Conservation (phyloP, 2,113 vertebrate species). For the Cyphomyrus discorhynchus region DNA sequence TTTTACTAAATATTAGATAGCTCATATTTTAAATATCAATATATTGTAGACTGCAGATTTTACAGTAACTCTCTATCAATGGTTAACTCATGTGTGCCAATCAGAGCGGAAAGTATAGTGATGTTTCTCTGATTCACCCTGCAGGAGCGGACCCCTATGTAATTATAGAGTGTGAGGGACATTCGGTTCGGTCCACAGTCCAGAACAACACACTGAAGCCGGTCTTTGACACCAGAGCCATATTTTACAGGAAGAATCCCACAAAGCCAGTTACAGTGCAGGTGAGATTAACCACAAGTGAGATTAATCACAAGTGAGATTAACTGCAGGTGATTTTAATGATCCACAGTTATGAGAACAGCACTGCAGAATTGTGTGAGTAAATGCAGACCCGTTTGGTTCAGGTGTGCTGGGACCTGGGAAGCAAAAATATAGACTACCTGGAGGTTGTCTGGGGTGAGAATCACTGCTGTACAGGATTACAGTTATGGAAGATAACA, state of each 20-base stretch:
- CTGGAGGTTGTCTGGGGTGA: background rate
- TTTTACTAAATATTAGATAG: background rate
- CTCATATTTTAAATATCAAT: background rate
- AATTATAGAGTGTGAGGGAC: constrained; percentile 76
- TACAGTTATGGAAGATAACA: background rate
- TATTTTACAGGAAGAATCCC: constrained; percentile 80
- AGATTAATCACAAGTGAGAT: constrained; percentile 64
- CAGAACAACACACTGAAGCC: constrained; percentile 61
- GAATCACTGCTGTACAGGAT: background rate
- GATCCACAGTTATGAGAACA: background rate
- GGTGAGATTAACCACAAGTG: constrained; percentile 71
- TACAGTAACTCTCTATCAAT: background rate
- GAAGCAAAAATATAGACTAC: background rate
- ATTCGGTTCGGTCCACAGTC: constrained; percentile 55
- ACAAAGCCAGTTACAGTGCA: constrained; percentile 71
- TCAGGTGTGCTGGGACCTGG: too few species aligned
- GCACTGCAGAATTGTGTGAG: background rate
- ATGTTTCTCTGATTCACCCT: constrained; percentile 11
- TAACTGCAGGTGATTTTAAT: background rate
- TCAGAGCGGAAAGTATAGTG: background rate
- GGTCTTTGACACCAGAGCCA: constrained; percentile 66
- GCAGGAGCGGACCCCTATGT: constrained; percentile 80
- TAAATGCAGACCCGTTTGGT: background rate
- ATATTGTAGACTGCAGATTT: background rate
- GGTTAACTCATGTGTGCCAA: background rate